Base-by-base conservation (phyloP, 2,797 vertebrate species). In the Garrulus glandarius region DNA sequence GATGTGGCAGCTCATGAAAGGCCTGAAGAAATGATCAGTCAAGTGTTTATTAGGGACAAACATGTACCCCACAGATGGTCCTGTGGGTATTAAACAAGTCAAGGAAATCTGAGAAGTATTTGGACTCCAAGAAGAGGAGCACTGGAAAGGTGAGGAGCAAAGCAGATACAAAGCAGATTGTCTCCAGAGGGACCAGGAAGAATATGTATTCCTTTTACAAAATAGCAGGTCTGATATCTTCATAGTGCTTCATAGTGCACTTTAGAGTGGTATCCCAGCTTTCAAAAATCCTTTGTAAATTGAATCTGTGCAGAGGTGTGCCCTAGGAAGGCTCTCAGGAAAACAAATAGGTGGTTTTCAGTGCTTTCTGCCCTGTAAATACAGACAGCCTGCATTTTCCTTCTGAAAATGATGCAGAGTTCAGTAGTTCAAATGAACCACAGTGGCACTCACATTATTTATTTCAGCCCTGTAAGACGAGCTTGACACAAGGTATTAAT, bases 281-380 rank as follows among this genome's bases (percentile, higher is more conserved):
- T 85, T 72, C 30, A 84, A 77, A 55, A 11, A 50, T 23, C 29
- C n/a, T 78, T 87, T 83, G 20, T 55, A 84, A 72, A 84, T 59
- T 26, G 47, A 56, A 34, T 67, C 36, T 72, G 27, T 65, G 39
- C 46, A 67, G 55, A 63, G 67, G 36, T 55, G 39, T 72, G 59
- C 59, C 24, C 72, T 86, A 41, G 24, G 72, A 91, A 95, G 63
- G 21, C 59, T 84, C 59, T 65, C 15, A 59, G 34, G 61, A 63
- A 92, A 95, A 89, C 16, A 93, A 85, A 80, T 47, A 39, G 8
- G 32, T 89, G 60, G 18, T 23, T 91, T 92, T 71, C 61, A 55
- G 36, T 71, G 50, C 11, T 55, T 96, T 91, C 39, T 89, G 72
- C 57, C 65, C 84, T 88, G 79, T 89, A 87, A 96, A 91, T 75